A percentile compares a stretch with the other conserved stretches of the same genome.
Conservation (phyloP, 2,113 vertebrate genomes). For the Nibea albiflora region DNA sequence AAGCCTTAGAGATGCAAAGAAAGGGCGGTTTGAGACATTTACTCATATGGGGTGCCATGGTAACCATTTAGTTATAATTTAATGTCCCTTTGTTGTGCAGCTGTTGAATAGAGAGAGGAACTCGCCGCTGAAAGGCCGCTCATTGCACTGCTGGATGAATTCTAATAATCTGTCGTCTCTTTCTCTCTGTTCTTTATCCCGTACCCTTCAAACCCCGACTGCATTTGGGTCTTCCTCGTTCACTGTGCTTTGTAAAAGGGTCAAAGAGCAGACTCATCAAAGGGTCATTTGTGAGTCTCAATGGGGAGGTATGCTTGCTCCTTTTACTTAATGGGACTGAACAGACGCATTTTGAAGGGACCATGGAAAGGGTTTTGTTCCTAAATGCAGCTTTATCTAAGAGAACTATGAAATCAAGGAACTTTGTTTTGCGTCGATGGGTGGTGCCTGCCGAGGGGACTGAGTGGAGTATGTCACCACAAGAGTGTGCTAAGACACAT, state of each 20-base stretch:
- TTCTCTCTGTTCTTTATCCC: slow-evolving; percentile 59
- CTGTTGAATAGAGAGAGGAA: slow-evolving; percentile 77
- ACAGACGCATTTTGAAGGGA: slow-evolving; percentile 40
- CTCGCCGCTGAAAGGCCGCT: slow-evolving; percentile 74
- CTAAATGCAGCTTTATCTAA: slow-evolving; percentile 72
- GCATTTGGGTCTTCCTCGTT: slow-evolving; percentile 38
- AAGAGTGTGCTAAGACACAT: slow-evolving; percentile 59
- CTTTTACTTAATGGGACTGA: slow-evolving; percentile 59
- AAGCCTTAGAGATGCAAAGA: slow-evolving; percentile 60
- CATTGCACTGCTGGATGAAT: slow-evolving; percentile 77
- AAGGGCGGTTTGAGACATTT: slow-evolving; percentile 67
- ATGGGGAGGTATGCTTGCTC: slow-evolving; percentile 51
- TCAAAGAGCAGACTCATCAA: slow-evolving; percentile 77
- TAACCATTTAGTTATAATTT: slow-evolving; percentile 79
- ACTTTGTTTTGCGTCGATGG: slow-evolving; percentile 70
- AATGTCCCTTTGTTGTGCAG: slow-evolving; percentile 80
- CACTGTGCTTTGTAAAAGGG: slow-evolving; percentile 69
- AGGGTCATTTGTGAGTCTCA: slow-evolving; percentile 71
- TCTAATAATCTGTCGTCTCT: slow-evolving; percentile 74
- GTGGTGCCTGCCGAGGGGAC: slow-evolving; percentile 20
- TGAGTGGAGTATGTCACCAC: slow-evolving; percentile 37
- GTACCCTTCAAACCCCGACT: slow-evolving; percentile 43
- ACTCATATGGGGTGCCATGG: slow-evolving; percentile 74
- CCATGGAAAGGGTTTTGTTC: slow-evolving; percentile 52
- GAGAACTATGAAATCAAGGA: slow-evolving; percentile 63